phyloP scores from a whole-genome alignment of 2,888 invertebrate species.

The Amphipyra berbera region DNA sequence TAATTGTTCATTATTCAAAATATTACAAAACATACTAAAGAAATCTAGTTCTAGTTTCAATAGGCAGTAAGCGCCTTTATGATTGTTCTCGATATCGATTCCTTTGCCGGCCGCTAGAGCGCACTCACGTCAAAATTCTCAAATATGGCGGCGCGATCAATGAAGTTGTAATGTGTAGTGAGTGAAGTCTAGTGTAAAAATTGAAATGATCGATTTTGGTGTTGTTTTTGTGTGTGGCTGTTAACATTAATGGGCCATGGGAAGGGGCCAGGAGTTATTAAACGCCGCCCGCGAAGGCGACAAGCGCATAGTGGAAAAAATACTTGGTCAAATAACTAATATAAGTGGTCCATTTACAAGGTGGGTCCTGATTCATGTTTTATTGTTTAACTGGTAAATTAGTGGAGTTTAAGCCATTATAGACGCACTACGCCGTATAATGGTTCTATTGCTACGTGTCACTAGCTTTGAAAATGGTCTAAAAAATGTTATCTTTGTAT shows the following conservation, averaged over 20 bases:
- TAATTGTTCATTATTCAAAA: too few relatives aligned
- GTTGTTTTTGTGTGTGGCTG: slow-evolving; percentile 87
- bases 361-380: slow-evolving; percentile 89
- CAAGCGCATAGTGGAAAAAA: slow-evolving; percentile 96
- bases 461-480: slow-evolving; percentile 16
- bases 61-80: too few relatives aligned
- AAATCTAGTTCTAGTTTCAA: too few relatives aligned
- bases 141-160: slow-evolving; percentile 95
- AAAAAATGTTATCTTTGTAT: slow-evolving; percentile 60
- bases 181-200: slow-evolving; percentile 87
- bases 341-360: slow-evolving; percentile 98
- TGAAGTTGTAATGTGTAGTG: slow-evolving; percentile 91
- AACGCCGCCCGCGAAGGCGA: slow-evolving; percentile 98
- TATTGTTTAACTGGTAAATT: slow-evolving; percentile 40
- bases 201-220: slow-evolving; percentile 82
- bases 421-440: slow-evolving; percentile 1
- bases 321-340: slow-evolving; percentile 96
- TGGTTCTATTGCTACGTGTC: slow-evolving; percentile 4
- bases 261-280: slow-evolving; percentile 98
- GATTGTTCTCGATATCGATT: slow-evolving; percentile 73
- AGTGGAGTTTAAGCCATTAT: neutral
- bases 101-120: slow-evolving; percentile 83
- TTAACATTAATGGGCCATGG: slow-evolving; percentile 92
- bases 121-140: slow-evolving; percentile 81
- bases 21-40: too few relatives aligned